phyloP scores from a whole-genome alignment of 37 sponge, comb jelly and placozoan genomes.

The Ephydatia muelleri region DNA sequence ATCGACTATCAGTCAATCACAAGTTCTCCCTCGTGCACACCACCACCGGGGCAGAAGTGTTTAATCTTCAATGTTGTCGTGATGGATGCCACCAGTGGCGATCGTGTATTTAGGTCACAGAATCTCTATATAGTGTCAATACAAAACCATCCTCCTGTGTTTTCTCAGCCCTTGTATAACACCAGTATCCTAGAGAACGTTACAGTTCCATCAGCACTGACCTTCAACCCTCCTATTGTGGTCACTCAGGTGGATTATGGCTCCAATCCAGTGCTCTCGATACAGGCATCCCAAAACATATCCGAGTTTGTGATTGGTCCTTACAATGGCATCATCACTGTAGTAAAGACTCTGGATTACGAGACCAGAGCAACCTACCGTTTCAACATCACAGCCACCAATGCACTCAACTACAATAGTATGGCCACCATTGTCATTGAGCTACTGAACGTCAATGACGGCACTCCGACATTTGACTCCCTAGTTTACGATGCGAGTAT shows the following conservation, averaged over 20 bases:
- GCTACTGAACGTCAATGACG: constrained; percentile 70
- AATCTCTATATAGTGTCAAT: constrained; percentile 14
- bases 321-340: constrained; percentile 33
- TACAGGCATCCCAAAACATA: constrained; percentile 17
- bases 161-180: constrained; percentile 23
- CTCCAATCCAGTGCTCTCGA: constrained; percentile 32
- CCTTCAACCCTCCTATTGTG: constrained; percentile 8
- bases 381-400: constrained; percentile 34
- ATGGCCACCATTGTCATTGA: constrained; percentile 34
- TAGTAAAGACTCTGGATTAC: constrained; percentile 40
- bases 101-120: background rate
- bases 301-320: constrained; percentile 23
- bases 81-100: constrained; percentile 13
- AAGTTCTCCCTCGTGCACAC: constrained; percentile 8
- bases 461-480: constrained; percentile 49
- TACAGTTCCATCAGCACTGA: constrained; percentile 2
- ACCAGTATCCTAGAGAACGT: constrained; percentile 39
- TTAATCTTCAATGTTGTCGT: constrained; percentile 14
- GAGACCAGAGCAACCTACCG: constrained; percentile 28
- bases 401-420: constrained; percentile 15
- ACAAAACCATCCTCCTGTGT: constrained; percentile 64
- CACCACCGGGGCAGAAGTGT: constrained; percentile 33
- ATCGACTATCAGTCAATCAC: constrained; percentile 54
- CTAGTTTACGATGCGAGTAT: constrained; percentile 34
- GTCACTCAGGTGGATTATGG: constrained; percentile 63